These are phyloP conservation scores for Channa argus DNA, from an alignment of 2,113 vertebrate genomes.

Conservation along the genomic window DNA sequence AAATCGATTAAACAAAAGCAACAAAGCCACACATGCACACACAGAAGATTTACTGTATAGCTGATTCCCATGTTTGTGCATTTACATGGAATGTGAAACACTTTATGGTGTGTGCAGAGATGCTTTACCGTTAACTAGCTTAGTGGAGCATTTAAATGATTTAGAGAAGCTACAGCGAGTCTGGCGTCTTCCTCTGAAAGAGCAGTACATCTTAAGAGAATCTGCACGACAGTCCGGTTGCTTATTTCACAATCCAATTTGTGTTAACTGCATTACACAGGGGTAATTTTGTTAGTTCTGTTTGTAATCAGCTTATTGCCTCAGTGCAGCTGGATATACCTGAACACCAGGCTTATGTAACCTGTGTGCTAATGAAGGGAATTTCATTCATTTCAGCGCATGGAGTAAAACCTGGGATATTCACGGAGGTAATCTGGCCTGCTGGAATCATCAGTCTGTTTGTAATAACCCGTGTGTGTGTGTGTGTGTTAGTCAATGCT, in stretches of 20 bases:
- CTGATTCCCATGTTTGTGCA: slow-evolving; percentile 3
- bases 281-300: slow-evolving; percentile 79
- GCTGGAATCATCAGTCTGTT: slow-evolving; percentile 52
- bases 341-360: slow-evolving; percentile 67
- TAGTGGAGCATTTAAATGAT: slow-evolving; percentile 44
- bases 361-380: slow-evolving; percentile 51
- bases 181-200: slow-evolving; percentile 21
- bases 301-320: slow-evolving; percentile 78
- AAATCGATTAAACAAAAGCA: slow-evolving; percentile 25
- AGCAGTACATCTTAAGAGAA: slow-evolving; percentile 22
- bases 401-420: slow-evolving; percentile 57
- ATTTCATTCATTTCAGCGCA: slow-evolving; percentile 67
- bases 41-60: neutral
- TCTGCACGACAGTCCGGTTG: slow-evolving; percentile 46
- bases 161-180: slow-evolving; percentile 22
- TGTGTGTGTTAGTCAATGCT: slow-evolving; percentile 39
- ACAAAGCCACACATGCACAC: neutral
- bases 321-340: slow-evolving; percentile 71
- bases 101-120: slow-evolving; percentile 11
- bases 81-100: slow-evolving; percentile 12
- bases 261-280: slow-evolving; percentile 72
- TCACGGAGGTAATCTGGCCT: slow-evolving; percentile 67
- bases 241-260: slow-evolving; percentile 67
- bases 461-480: slow-evolving; percentile 61
- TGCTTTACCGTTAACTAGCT: slow-evolving; percentile 40